These are phyloP conservation scores for Tricholauxania praeusta DNA, from an alignment of 2,888 invertebrate genomes.

Conservation along the genomic window DNA sequence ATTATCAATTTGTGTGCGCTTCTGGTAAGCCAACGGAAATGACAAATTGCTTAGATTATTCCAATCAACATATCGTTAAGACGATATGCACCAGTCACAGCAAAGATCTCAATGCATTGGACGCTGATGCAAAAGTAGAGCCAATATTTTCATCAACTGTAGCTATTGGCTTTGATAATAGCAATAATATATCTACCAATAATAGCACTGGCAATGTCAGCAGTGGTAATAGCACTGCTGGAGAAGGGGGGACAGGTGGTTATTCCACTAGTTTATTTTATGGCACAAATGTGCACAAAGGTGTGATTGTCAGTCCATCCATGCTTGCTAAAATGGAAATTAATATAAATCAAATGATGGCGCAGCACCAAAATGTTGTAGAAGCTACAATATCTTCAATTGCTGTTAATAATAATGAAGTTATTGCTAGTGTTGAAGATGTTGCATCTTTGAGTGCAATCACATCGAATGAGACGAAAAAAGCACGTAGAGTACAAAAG, in stretches of 20 bases:
- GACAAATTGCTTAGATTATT: slow-evolving; percentile 38
- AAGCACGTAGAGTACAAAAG: slow-evolving; percentile 69
- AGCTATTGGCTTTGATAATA: slow-evolving; percentile 21
- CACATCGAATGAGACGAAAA: slow-evolving; percentile 64
- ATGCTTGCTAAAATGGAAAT: slow-evolving; percentile 30
- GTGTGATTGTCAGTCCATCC: slow-evolving; percentile 58
- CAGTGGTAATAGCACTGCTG: slow-evolving; percentile 22
- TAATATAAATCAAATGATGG: slow-evolving; percentile 9
- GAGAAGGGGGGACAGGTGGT: slow-evolving; percentile 40
- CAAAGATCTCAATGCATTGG: slow-evolving; percentile 22
- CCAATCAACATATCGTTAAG: slow-evolving; percentile 34
- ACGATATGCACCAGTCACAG: slow-evolving; percentile 27
- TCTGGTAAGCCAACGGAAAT: slow-evolving; percentile 38
- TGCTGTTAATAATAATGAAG: slow-evolving; percentile 32
- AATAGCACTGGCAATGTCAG: background rate
- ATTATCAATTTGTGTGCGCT: too few species aligned
- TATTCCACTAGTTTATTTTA: slow-evolving; percentile 58
- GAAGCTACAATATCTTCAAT: slow-evolving; percentile 40
- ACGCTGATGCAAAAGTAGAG: slow-evolving; percentile 6
- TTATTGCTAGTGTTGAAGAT: slow-evolving; percentile 43
- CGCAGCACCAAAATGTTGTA: slow-evolving; percentile 44
- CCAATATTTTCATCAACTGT: slow-evolving; percentile 11
- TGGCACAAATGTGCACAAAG: slow-evolving; percentile 54
- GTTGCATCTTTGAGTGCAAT: slow-evolving; percentile 48
- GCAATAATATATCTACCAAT: slow-evolving; percentile 17